Evolutionary conservation across 2,888 invertebrate species (phyloP).

Genomic region (Vandiemenella viatica): DNA sequence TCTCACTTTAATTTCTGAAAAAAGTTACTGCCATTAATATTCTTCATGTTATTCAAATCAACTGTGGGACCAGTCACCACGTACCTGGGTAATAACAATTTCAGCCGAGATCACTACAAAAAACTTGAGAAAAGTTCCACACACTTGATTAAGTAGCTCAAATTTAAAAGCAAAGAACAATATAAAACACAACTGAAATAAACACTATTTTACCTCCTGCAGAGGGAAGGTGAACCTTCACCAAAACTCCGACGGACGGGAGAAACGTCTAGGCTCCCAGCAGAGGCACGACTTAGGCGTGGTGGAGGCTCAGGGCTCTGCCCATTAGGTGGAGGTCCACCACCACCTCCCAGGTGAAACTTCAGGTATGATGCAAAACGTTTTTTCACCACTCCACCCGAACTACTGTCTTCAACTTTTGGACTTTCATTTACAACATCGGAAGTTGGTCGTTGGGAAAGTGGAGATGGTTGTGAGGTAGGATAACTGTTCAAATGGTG

Average conservation of each 20-base stretch:
- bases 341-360: conserved; percentile 43
- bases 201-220: conserved; percentile 33
- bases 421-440: background rate
- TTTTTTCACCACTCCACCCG: conserved; percentile 38
- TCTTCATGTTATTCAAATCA: too few species aligned
- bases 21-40: too few species aligned
- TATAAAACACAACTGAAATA: background rate
- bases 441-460: background rate
- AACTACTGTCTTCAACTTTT: conserved; percentile 4
- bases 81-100: too few species aligned
- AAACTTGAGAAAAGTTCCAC: too few species aligned
- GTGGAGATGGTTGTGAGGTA: conserved; percentile 7
- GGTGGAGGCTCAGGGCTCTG: conserved; percentile 47
- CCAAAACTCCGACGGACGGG: conserved; percentile 18
- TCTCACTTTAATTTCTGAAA: too few species aligned
- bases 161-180: background rate
- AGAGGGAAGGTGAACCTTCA: conserved; percentile 35
- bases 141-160: background rate
- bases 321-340: conserved; percentile 23
- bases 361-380: conserved; percentile 72
- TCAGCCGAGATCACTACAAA: too few species aligned
- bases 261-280: conserved; percentile 30
- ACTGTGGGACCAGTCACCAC: too few species aligned
- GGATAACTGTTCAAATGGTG: conserved; percentile 8
- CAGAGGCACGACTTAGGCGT: conserved; percentile 26